Conservation (phyloP, 2,113 vertebrate genomes). For the Platanista minor region DNA sequence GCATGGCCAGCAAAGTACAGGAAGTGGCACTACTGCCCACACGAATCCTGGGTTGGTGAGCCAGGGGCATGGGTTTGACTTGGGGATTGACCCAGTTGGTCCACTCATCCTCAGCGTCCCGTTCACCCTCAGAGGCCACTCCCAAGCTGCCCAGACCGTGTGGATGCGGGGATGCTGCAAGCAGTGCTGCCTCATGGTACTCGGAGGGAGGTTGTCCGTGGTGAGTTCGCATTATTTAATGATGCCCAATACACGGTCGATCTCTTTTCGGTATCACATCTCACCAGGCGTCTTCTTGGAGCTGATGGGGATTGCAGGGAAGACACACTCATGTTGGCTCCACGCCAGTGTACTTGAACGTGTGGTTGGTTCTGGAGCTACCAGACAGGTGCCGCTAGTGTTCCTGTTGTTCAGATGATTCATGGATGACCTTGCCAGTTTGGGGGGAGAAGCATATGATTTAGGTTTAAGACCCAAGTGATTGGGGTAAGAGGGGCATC, state of each 20-base stretch:
- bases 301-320: not conserved
- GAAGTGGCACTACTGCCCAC: not conserved
- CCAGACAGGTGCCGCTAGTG: rapidly evolving
- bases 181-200: not conserved
- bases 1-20: not conserved
- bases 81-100: not conserved
- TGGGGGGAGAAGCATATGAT: not conserved
- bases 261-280: conserved; percentile 29
- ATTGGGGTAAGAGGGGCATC: not conserved
- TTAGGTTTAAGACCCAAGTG: not conserved
- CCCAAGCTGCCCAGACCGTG: not conserved
- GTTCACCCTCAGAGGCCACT: not conserved
- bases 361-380: not conserved
- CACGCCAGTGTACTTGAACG: not conserved
- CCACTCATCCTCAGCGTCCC: not conserved
- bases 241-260: conserved; percentile 27
- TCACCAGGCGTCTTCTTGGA: not conserved
- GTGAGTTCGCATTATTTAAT: conserved; percentile 26
- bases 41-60: not conserved
- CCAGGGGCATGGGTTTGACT: not conserved
- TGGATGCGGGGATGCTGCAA: not conserved
- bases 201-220: conserved; percentile 37
- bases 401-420: rapidly evolving
- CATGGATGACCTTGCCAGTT: rapidly evolving
- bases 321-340: not conserved